A percentile compares a stretch with the other conserved stretches of the same genome.
Evolutionary conservation across 2,113 vertebrate genomes (phyloP).

Genomic region (Protobothrops flavoviridis): DNA sequence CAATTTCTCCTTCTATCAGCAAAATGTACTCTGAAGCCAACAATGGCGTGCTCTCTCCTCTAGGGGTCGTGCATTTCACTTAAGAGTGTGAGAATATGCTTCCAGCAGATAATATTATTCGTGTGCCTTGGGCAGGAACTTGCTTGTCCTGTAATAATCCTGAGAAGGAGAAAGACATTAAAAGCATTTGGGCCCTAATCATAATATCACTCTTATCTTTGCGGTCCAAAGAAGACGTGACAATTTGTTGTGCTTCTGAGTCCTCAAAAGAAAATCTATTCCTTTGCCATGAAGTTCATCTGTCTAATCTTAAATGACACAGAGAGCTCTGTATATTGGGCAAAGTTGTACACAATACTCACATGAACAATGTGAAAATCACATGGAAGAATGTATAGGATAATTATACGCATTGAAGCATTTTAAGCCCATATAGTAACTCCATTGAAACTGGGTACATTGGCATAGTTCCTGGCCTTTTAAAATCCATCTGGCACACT

Average conservation of each 20-base stretch:
- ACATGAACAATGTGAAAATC: not conserved
- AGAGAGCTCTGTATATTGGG: constrained; percentile 27
- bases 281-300: not conserved
- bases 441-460: not conserved
- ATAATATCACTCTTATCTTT: constrained; percentile 48
- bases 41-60: not conserved
- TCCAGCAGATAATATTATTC: not conserved
- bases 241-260: constrained; percentile 34
- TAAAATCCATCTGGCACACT: not conserved
- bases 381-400: not conserved
- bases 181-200: constrained; percentile 45
- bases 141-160: not conserved
- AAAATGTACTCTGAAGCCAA: not conserved
- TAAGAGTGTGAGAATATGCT: constrained; percentile 5
- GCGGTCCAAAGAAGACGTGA: constrained; percentile 54
- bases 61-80: not conserved
- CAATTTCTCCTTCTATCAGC: not conserved
- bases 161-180: constrained; percentile 47
- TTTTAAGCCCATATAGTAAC: not conserved
- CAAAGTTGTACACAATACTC: constrained; percentile 10
- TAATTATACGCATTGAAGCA: not conserved
- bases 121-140: constrained; percentile 2
- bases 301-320: not conserved
- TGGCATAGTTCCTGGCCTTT: not conserved
- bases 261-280: not conserved